Base-by-base conservation (phyloP, 2,113 vertebrate genomes). In the Dipodomys stephensi region DNA sequence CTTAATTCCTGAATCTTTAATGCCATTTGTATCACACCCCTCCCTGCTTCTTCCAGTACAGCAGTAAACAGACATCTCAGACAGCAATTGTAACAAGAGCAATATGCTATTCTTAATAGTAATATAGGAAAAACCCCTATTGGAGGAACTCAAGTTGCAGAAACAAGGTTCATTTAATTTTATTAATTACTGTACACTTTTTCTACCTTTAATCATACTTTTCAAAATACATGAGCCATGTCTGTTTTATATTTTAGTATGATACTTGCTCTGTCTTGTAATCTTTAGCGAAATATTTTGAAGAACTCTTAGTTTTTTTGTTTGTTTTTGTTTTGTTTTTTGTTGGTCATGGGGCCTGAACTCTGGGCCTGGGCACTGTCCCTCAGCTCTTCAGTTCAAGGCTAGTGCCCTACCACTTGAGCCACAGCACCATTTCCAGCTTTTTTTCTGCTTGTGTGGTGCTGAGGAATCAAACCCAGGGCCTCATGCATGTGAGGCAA, bases 161-260 rank as follows among this genome's bases (percentile, higher is more conserved):
- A 32, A 91, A 88, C 28, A n/a, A 85, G 35, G 12, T 22, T 86
- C 60, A 87, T 18, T 74, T 88, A 30, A 23, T 32, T 62, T 53
- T 93, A 49, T 71, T 83, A 64, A 30, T 84, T 74, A 25, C 35
- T 92, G 8, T 62, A 64, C 22, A 77, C 32, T 72, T 16, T 57
- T 86, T 74, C 35, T 86, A 18, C 83, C 35, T 71, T 93, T 90
- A 83, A 19, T 83, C 19, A 44, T 67, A 30, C 32, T 78, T 80
- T 83, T 39, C 22, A 82, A 72, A 81, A 44, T 28, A 62, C 7
- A 64, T 57, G n/a, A 53, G 57, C 49, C 49, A 4, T 87, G 32
- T 60, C 72, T 62, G 4, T 23, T 8, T 62, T 67, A 69, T 76
- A 39, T 71, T 89, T 88, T 71, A 80, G 18, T 13, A 12, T 44